Conservation (phyloP, 2,113 vertebrate genomes). For the Corapipo altera region DNA sequence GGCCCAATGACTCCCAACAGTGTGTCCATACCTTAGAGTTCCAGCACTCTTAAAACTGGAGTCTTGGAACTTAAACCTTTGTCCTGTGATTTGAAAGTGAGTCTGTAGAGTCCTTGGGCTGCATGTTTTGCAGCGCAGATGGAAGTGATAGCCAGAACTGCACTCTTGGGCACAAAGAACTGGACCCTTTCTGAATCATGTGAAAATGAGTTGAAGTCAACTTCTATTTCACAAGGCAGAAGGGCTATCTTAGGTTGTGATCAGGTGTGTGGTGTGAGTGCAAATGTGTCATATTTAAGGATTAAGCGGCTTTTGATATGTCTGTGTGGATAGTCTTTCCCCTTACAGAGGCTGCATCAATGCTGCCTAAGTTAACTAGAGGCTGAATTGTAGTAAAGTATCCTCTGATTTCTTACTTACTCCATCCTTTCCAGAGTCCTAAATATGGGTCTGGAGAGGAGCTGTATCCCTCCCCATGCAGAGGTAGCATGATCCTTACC, state of each 20-base stretch:
- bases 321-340: not conserved
- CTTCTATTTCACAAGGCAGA: not conserved
- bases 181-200: not conserved
- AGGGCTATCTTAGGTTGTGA: not conserved
- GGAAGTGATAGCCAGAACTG: not conserved
- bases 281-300: not conserved
- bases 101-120: not conserved
- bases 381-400: not conserved
- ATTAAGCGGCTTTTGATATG: not conserved
- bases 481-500: not conserved
- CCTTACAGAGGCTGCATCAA: not conserved
- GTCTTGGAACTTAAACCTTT: not conserved
- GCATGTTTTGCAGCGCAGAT: accelerated
- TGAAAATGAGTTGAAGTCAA: not conserved
- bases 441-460: not conserved
- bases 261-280: not conserved
- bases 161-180: not conserved
- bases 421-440: not conserved
- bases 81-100: not conserved
- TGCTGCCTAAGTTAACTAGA: not conserved
- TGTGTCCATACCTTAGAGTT: not conserved
- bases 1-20: not conserved
- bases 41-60: not conserved
- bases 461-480: not conserved
- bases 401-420: not conserved